phyloP scores from a whole-genome alignment of 2,797 vertebrate genomes.

The Oreochromis grahami region DNA sequence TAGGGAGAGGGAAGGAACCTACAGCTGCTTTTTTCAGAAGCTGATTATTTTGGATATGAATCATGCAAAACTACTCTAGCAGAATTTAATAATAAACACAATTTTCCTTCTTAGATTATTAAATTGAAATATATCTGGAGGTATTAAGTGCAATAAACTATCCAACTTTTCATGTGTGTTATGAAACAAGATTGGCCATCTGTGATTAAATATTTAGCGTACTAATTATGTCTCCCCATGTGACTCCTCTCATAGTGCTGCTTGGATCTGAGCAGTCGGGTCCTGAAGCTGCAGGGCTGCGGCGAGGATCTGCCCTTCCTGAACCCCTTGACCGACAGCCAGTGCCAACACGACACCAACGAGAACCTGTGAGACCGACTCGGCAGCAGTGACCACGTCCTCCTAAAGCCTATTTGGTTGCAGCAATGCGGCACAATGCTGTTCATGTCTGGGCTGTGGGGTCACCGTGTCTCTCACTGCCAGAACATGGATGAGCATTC shows the following conservation, averaged over 20 bases:
- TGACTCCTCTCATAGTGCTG: constrained; percentile 77
- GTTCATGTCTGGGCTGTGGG: constrained; percentile 49
- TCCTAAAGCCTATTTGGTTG: background rate
- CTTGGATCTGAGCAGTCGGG: constrained; percentile 82
- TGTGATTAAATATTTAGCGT: background rate
- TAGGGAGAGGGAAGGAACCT: background rate
- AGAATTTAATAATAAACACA: background rate
- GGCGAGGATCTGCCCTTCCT: constrained; percentile 86
- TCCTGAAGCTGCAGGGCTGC: constrained; percentile 78
- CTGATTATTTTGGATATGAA: background rate
- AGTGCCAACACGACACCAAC: constrained; percentile 74
- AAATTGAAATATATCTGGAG: background rate
- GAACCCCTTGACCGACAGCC: constrained; percentile 55
- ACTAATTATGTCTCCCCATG: background rate
- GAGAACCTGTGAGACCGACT: constrained; percentile 73
- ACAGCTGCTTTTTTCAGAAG: background rate
- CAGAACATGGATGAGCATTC: constrained; percentile 45
- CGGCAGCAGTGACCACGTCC: background rate
- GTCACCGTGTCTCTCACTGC: constrained; percentile 44
- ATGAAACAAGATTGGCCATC: background rate
- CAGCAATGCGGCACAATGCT: background rate
- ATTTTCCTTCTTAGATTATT: background rate
- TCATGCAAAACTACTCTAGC: background rate
- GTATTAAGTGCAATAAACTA: background rate
- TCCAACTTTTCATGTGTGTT: background rate